Conservation (phyloP, 2,797 vertebrate species). For the Dendrocincla tyrannina region DNA sequence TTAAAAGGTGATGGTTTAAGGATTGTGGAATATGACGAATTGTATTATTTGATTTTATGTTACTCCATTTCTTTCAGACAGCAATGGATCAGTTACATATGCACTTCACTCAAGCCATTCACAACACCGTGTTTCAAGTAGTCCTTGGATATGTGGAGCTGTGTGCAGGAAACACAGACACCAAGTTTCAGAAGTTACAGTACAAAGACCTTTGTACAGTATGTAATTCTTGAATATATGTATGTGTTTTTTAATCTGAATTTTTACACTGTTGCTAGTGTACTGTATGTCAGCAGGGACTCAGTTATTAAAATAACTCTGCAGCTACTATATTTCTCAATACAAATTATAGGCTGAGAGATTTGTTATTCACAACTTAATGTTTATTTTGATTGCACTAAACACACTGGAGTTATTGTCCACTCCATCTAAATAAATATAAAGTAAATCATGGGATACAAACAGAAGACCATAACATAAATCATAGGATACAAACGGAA, state of each 20-base stretch:
- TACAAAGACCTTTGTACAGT: constrained; percentile 98
- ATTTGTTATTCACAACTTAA: background rate
- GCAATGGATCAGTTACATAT: constrained; percentile 99
- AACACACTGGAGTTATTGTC: background rate
- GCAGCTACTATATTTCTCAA: background rate
- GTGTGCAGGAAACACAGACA: constrained; percentile 95
- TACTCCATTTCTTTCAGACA: constrained; percentile 78
- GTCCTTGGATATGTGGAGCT: constrained; percentile 98
- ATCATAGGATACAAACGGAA: background rate
- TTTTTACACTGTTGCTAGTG: background rate
- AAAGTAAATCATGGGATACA: background rate
- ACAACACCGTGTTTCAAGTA: constrained; percentile 98
- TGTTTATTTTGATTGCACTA: background rate
- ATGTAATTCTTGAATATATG: constrained; percentile 42
- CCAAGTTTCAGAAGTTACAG: constrained; percentile 98
- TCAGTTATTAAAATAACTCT: background rate
- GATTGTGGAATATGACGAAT: background rate
- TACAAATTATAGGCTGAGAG: background rate
- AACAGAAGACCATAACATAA: background rate
- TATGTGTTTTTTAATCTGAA: background rate
- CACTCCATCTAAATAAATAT: background rate
- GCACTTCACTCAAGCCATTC: constrained; percentile 99
- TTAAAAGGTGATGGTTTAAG: background rate
- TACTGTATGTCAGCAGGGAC: background rate
- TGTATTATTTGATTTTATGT: background rate